phyloP scores from a whole-genome alignment of 2,888 invertebrate species.

The Coecobrya sp. region DNA sequence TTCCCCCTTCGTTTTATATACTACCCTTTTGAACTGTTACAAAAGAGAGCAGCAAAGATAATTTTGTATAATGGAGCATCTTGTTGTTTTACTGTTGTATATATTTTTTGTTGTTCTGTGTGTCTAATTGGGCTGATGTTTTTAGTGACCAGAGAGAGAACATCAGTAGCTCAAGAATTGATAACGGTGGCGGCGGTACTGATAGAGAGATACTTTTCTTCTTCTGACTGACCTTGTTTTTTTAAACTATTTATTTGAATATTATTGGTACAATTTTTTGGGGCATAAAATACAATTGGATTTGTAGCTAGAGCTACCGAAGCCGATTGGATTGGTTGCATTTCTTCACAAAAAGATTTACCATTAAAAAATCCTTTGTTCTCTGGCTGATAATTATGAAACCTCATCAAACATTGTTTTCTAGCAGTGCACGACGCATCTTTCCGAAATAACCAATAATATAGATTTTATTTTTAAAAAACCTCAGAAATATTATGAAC shows the following conservation, averaged over 20 bases:
- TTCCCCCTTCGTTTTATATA: conserved; percentile 25
- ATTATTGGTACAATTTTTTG: not conserved
- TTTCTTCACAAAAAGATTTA: not conserved
- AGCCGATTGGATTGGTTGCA: not conserved
- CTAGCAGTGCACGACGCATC: too few relatives aligned
- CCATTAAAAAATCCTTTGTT: not conserved
- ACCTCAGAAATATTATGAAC: not conserved
- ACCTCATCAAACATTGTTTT: too few relatives aligned
- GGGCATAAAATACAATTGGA: not conserved
- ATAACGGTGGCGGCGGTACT: not conserved
- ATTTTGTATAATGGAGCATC: not conserved
- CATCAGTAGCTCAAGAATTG: not conserved
- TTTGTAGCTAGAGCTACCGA: not conserved
- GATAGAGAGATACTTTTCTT: not conserved
- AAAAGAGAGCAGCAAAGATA: conserved; percentile 46
- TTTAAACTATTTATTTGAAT: not conserved
- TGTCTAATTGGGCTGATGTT: conserved; percentile 40
- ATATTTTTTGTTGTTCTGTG: not conserved
- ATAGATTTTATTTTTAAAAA: not conserved
- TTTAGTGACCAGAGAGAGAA: too few relatives aligned
- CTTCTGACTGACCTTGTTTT: not conserved
- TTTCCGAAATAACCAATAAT: not conserved
- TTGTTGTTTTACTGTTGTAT: not conserved
- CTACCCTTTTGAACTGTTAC: conserved; percentile 38
- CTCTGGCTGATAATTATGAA: too few relatives aligned